phyloP scores from a whole-genome alignment of 2,888 invertebrate species.

The Spatulosminthurus flaviceps region DNA sequence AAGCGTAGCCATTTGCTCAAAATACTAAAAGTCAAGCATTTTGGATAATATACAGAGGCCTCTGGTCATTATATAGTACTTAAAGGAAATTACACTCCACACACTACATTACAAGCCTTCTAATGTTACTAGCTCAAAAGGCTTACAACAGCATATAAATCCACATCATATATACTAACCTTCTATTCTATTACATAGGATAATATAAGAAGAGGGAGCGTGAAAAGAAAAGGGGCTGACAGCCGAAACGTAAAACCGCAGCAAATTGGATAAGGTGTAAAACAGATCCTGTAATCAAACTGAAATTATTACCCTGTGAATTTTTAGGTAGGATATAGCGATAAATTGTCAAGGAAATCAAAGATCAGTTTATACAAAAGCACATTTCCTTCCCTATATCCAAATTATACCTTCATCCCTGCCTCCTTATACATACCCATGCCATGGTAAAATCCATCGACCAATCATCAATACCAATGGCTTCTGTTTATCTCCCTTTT shows the following conservation, averaged over 20 bases:
- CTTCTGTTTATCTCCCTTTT: neutral
- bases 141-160: too few relatives aligned
- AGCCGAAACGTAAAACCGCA: constrained; percentile 49
- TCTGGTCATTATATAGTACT: neutral
- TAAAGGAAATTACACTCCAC: too few relatives aligned
- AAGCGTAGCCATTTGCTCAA: too few relatives aligned
- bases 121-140: too few relatives aligned
- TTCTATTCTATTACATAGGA: too few relatives aligned
- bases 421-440: too few relatives aligned
- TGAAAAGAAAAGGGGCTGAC: constrained; percentile 27
- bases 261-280: constrained; percentile 52
- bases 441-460: constrained; percentile 39
- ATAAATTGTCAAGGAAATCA: constrained; percentile 45
- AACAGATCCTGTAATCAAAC: constrained; percentile 50
- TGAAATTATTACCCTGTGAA: constrained; percentile 50
- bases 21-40: neutral
- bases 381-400: constrained; percentile 2
- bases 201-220: constrained; percentile 22
- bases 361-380: constrained; percentile 34
- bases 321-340: constrained; percentile 42
- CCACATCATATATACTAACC: too few relatives aligned
- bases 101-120: too few relatives aligned
- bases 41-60: neutral
- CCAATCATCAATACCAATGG: constrained; percentile 31
- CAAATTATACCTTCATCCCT: too few relatives aligned